Base-by-base conservation (phyloP, 2,113 vertebrate genomes). In the Mormoops blainvillei region DNA sequence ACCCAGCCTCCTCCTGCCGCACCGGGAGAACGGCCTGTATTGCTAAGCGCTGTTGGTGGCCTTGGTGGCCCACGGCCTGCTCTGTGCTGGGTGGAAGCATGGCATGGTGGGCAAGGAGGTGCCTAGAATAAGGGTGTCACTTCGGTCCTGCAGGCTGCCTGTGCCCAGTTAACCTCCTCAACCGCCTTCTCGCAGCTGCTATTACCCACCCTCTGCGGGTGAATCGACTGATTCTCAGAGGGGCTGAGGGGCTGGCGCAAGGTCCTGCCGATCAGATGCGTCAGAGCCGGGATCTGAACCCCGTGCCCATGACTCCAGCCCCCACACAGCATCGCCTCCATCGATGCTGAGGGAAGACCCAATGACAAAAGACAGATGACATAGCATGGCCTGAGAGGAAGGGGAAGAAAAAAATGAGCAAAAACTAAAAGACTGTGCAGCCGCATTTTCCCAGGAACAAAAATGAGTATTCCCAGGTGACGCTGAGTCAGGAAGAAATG, bases 271-370 rank as follows among this genome's bases (percentile, higher is more conserved):
- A 19, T 38, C 20, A 31, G 9, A 19, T 1, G 6, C 3, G 7
- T 3, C 38, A 54, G 56, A 36, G 68, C 3, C n/a, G 41, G 77
- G 22, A 56, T 88, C 19, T 58, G 91, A 92, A 78, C n/a, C 70
- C 48, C 52, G 38, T 12, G 36, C 33, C 33, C 10, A 2, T 0
- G 5, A 15, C 28, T 81, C 84, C 76, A 24, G 8, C 33, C 31
- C 24, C 13, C 8, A 2, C 13, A 7, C 1, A 12, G 43, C 2
- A 38, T 9, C 13, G 5, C 43, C 36, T 54, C 28, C 41, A 24
- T 24, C 28, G 1, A 8, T 5, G 33, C n/a, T 3, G 26, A 33
- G 73, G 61, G 41, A 38, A 33, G 16, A 22, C 12, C 38, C 4
- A 36, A 4, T 4, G 74, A 68, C 1, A 20, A 56, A 4, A 33